Evolutionary conservation across 2,797 vertebrate species (phyloP).

Genomic region (Odontamblyopus lacepedii): DNA sequence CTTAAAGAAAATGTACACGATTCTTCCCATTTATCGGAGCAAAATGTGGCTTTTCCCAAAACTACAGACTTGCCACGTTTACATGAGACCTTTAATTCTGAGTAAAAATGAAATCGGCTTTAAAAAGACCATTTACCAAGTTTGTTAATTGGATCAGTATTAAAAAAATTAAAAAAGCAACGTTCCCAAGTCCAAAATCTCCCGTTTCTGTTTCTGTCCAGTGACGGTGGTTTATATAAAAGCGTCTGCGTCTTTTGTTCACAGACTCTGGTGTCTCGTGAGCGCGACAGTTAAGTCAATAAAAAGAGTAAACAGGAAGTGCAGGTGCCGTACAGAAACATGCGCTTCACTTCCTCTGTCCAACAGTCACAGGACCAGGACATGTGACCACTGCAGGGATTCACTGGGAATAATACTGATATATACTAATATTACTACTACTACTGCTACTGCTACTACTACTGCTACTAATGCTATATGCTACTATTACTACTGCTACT

Average conservation of each 20-base stretch:
- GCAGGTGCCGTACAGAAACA: constrained; percentile 2
- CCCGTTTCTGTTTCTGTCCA: background rate
- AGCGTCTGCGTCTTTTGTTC: background rate
- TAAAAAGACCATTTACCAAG: too few relatives aligned
- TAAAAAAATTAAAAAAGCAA: background rate
- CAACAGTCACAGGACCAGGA: constrained; percentile 22
- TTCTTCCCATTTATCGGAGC: too few relatives aligned
- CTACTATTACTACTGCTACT: background rate
- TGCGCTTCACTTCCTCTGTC: background rate
- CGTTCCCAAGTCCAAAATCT: background rate
- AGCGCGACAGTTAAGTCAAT: background rate
- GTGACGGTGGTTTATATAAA: background rate
- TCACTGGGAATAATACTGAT: too few relatives aligned
- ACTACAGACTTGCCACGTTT: too few relatives aligned
- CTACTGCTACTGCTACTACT: background rate
- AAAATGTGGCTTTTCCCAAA: too few relatives aligned
- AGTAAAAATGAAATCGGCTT: too few relatives aligned
- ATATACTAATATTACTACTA: background rate
- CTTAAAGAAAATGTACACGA: background rate
- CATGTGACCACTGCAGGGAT: constrained; percentile 21
- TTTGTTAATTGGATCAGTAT: too few relatives aligned
- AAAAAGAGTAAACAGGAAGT: constrained; percentile 5
- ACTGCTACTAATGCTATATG: too few relatives aligned
- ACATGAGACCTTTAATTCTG: too few relatives aligned
- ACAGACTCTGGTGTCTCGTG: background rate